Evolutionary conservation across 2,888 invertebrate species (phyloP), one percentile per base, ranked within the genome.

Genomic region (Cyclophora punctaria): DNA sequence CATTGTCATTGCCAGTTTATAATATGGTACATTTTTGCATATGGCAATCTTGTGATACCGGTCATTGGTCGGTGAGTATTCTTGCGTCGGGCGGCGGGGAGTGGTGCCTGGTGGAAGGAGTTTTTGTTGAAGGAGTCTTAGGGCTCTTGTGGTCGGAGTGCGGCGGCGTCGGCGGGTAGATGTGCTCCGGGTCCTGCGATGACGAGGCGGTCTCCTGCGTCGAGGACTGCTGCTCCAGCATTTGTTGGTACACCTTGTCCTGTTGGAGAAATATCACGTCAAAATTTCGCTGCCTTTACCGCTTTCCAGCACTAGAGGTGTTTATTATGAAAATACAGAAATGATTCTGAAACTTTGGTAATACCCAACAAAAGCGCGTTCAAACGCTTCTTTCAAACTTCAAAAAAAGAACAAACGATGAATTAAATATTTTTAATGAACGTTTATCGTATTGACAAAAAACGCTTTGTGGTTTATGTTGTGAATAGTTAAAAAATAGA

Each of bases 111-210:
- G 78, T 72, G 53, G 79, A 77, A 0, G 87, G 86, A 0, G 87
- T 86, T 53, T 78, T 78, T 2, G 76, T 70, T 59, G 71, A 58
- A 35, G 83, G 80, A 0, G 83, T 78, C 52, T 70, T 72, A n/a
- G 86, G 86, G 65, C 83, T 84, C 66, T 88, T 88, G 61, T 85
- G 84, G 70, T 83, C 84, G 34, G 85, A 86, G 50, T 77, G 80
- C 41, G 87, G 87, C 48, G 87, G 87, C 52, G 87, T 88, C 43
- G 81, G 85, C 35, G 87, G 87, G 78, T 71, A 85, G 46, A 82
- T 68, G 75, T 79, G 81, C 44, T 68, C 68, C 3, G 65, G 52
- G 43, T 60, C 64, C 41, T 74, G 72, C 0, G 74, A 68, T 35
- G 71, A 63, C 3, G 76, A 68, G 5, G 73, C 62, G 2, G 64